Conservation (phyloP, 2,113 vertebrate genomes). For the Sorex araneus region DNA sequence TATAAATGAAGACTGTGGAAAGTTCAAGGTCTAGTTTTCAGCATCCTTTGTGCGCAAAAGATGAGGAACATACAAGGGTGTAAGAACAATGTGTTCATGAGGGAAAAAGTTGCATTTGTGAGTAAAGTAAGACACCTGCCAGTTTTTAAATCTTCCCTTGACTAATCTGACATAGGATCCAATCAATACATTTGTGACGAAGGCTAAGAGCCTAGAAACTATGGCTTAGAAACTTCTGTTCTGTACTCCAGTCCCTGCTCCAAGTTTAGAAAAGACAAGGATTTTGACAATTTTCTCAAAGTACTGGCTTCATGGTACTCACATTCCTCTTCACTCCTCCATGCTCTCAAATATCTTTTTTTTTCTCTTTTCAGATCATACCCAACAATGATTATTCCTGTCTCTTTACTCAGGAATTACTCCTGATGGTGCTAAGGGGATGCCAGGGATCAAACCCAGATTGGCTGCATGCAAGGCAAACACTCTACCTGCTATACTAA, state of each 20-base stretch:
- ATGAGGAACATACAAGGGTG: background rate
- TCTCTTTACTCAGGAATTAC: too few relatives aligned
- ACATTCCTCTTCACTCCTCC: background rate
- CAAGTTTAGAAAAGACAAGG: background rate
- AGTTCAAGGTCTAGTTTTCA: background rate
- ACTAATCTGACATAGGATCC: background rate
- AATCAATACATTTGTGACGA: rapidly evolving
- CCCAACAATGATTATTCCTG: too few relatives aligned
- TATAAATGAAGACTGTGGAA: background rate
- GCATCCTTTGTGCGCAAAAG: background rate
- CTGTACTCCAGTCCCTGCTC: rapidly evolving
- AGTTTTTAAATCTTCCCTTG: background rate
- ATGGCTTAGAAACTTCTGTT: background rate
- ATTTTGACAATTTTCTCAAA: background rate
- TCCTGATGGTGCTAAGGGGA: too few relatives aligned
- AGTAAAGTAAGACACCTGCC: background rate
- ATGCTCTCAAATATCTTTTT: too few relatives aligned
- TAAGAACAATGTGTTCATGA: background rate
- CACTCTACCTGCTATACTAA: too few relatives aligned
- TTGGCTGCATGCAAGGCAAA: too few relatives aligned
- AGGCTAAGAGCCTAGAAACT: rapidly evolving
- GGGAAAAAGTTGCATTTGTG: background rate
- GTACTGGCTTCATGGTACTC: background rate
- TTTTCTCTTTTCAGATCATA: too few relatives aligned
- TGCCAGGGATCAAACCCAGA: too few relatives aligned